These are phyloP conservation scores for Drosophila nebulosa DNA, from an alignment of 1,140 invertebrate genomes.

Conservation along the genomic window DNA sequence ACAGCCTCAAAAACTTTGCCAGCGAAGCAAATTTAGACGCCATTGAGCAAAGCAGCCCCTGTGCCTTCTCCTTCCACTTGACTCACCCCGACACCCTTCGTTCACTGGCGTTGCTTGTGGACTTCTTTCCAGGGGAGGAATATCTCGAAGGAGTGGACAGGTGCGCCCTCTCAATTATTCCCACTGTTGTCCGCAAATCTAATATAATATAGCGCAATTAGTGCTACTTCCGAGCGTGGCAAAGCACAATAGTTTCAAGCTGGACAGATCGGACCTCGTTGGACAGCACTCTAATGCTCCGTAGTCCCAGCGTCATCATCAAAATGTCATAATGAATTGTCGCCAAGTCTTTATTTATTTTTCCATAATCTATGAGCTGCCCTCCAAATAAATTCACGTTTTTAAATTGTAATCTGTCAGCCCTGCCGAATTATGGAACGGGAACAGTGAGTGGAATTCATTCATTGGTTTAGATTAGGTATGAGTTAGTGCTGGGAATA, in stretches of 20 bases:
- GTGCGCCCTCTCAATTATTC: neutral
- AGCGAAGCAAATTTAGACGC: slow-evolving; percentile 9
- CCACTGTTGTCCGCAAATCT: neutral
- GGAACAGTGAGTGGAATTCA: neutral
- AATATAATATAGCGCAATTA: neutral
- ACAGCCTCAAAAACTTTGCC: slow-evolving; percentile 5
- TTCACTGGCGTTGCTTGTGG: neutral
- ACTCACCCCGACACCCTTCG: neutral
- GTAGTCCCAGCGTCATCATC: neutral
- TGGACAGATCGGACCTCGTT: neutral
- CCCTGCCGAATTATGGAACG: neutral
- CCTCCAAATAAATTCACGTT: slow-evolving; percentile 7
- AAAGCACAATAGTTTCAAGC: neutral
- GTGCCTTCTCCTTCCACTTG: neutral
- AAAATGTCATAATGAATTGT: slow-evolving; percentile 16
- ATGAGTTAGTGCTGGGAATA: too few species aligned
- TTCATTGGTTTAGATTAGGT: neutral
- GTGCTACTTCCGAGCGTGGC: neutral
- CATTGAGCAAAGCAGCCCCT: slow-evolving; percentile 8
- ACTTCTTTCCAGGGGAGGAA: neutral
- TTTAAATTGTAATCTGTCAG: slow-evolving; percentile 34
- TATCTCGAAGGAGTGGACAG: neutral
- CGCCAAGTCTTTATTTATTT: slow-evolving; percentile 15
- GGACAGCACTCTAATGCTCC: neutral
- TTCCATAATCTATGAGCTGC: slow-evolving; percentile 2